phyloP scores from a whole-genome alignment of 1,140 invertebrate genomes.

The Leptinotarsa defecta region DNA sequence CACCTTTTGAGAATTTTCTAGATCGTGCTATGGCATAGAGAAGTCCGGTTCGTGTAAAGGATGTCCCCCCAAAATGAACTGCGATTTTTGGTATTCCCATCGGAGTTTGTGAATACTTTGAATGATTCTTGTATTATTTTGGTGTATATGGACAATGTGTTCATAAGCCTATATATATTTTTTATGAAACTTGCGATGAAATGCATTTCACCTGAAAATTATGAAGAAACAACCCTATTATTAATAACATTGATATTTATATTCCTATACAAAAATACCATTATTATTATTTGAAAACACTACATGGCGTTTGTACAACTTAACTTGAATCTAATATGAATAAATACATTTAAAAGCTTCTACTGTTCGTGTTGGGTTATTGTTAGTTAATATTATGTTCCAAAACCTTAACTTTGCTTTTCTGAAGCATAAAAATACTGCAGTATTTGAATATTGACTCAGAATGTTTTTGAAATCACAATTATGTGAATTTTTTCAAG shows the following conservation, averaged over 20 bases:
- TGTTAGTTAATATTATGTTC: not conserved
- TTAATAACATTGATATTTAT: slow-evolving; percentile 2
- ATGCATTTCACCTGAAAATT: not conserved
- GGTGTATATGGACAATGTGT: not conserved
- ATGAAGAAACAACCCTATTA: not conserved
- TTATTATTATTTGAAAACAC: not conserved
- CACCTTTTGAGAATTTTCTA: slow-evolving; percentile 13
- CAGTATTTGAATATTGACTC: not conserved
- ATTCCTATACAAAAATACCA: not conserved
- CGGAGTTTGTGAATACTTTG: not conserved
- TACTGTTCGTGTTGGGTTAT: not conserved
- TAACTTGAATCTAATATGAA: not conserved
- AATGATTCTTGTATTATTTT: not conserved
- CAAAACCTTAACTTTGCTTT: not conserved
- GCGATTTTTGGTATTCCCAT: not conserved
- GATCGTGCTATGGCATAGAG: slow-evolving; percentile 12
- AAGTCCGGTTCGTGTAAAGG: slow-evolving; percentile 9
- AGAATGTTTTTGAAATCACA: slow-evolving; percentile 18
- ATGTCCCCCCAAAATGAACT: not conserved
- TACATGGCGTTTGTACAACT: slow-evolving; percentile 12
- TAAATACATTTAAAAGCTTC: slow-evolving; percentile 16
- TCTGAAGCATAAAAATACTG: not conserved
- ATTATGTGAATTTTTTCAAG: not conserved
- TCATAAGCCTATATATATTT: not conserved
- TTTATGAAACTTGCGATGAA: not conserved